Evolutionary conservation across 64 coral and sea anemone genomes (phyloP), one percentile per base, ranked within the genome.

Genomic region (Pachyseris speciosa): DNA sequence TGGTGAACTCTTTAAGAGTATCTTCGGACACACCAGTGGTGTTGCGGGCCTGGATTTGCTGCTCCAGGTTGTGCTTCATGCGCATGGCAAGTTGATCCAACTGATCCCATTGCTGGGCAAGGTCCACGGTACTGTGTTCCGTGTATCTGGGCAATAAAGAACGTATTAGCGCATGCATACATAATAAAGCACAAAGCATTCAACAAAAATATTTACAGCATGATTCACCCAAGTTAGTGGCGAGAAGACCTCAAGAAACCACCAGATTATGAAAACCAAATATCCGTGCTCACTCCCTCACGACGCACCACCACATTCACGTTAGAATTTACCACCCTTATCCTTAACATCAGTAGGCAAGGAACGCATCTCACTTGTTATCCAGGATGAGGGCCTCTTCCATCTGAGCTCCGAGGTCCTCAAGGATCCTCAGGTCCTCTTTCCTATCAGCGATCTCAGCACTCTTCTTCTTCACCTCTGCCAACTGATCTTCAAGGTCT

Each of bases 41-140:
- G 64, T 99, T 99, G 45, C 97, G 94, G n/a, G 97, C 97, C 86
- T 95, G 97, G 72, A 99, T 99, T 83, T 99, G 97, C 27, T 99
- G 97, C 52, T 99, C 97, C 55, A 99, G 86, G 80, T 99, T 99
- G 93, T 99, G 97, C 33, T 95, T 99, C 97, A 99, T 99, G 63
- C 97, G 94, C 97, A 99, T 99, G 50, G 97, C 97, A 32, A 99
- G 80, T 68, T 99, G 97, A 74, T 99, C 97, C 53, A 99, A 57
- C 63, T 99, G 97, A 69, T 99, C 97, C 97, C 97, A 99, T 55
- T 99, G 97, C 47, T 99, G 97, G 30, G 97, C 97, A 38, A 99
- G 94, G 47, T 92, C 97, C 36, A 99, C 97, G n/a, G 97, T 99
- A 27, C 93, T 95, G 30, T 99, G 97, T 44, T 99, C 97, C 1